These are phyloP conservation scores for Otolemur garnettii DNA, from an alignment of 2,113 vertebrate genomes.

Conservation along the genomic window DNA sequence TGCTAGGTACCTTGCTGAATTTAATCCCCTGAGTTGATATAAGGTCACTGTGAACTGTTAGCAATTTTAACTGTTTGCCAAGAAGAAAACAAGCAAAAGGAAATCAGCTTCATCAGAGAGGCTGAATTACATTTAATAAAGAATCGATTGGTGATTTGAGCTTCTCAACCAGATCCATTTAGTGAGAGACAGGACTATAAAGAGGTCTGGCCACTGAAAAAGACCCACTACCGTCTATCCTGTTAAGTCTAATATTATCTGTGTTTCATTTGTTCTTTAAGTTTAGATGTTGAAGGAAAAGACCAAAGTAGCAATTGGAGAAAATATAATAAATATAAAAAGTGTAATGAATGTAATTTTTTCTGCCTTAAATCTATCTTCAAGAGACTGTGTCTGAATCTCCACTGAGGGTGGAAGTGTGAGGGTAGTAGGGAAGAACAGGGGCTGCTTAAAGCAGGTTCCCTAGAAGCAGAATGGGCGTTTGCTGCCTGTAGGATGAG, in stretches of 20 bases:
- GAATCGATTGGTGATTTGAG: neutral
- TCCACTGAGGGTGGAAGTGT: neutral
- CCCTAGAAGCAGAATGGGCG: neutral
- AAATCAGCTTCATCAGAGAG: neutral
- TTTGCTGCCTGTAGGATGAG: neutral
- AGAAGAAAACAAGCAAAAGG: neutral
- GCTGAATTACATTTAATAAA: neutral
- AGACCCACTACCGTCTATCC: neutral
- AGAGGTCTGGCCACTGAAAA: neutral
- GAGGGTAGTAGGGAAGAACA: no score
- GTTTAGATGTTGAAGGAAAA: neutral
- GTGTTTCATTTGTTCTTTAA: neutral
- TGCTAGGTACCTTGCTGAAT: neutral
- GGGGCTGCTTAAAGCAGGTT: neutral
- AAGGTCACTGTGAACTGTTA: conserved; percentile 10
- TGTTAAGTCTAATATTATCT: neutral
- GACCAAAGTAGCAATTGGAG: neutral
- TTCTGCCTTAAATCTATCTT: neutral
- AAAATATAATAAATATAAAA: conserved; percentile 25
- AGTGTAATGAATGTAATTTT: neutral
- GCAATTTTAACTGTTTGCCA: conserved; percentile 31
- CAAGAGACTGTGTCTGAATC: neutral
- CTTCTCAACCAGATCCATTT: neutral
- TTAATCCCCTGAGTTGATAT: neutral
- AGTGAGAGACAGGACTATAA: neutral